Base-by-base conservation (phyloP, 2,797 vertebrate genomes). In the Chelidonichthys spinosus region DNA sequence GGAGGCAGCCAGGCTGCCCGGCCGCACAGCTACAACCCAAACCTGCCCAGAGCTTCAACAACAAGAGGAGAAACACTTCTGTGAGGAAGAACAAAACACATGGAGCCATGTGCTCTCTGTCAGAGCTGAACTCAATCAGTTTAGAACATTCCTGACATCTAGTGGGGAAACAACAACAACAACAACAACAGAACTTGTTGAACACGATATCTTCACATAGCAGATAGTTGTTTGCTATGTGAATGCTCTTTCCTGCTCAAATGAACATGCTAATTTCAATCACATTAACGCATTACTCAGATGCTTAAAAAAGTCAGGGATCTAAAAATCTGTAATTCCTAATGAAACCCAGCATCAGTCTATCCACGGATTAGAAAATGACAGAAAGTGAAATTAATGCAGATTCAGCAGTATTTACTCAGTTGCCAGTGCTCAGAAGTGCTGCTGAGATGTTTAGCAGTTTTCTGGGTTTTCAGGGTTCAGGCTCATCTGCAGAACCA, bases 1-100 rank as follows among this genome's bases (percentile, higher is more conserved):
- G 91, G 93, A 94, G 96, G 96, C 96, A 97, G 96, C 96, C 93
- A 90, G 92, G 96, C 96, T 96, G 96, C 96, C 93, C 72, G 4
- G 77, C 79, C 85, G 68, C 79, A 78, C 82, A 50, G 64, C 69
- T 58, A 65, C 82, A 69, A 43, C 53, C 39, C 76, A 47, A 35
- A 79, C 53, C 77, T 35, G 17, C 40, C 59, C 67, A 65, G 69
- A n/a, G 69, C 43, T 66, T 8, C 3, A 64, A 76, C 33, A 33
- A 14, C 15, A 71, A 14, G 10, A 11, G 15, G 10, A 42, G 4
- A 32, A 33, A 11, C 66, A 25, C 36, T 40, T 9, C 15, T 62
- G 11, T n/a, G 17, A 71, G 9, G 10, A 36, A 39, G 10, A 25
- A 76, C 3, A 18, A 11, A 39, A 68, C 32, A 53, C 4, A 25